Evolutionary conservation across 1,140 invertebrate species (phyloP).

Genomic region (Nephotettix cincticeps): DNA sequence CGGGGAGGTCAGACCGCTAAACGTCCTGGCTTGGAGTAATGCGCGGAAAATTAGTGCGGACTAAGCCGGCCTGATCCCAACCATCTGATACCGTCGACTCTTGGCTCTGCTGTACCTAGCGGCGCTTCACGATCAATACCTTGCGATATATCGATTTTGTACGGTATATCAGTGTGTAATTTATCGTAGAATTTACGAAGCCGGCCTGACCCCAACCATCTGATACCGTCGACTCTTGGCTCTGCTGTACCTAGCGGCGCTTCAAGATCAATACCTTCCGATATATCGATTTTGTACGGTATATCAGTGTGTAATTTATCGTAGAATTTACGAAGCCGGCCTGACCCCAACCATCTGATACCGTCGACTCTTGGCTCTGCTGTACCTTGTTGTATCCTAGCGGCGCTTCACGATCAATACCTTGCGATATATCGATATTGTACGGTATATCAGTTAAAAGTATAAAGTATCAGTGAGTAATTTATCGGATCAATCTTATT

Average conservation of each 20-base stretch:
- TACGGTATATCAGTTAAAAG: conserved; percentile 6
- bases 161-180: not conserved
- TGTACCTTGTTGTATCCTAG: too few relatives aligned
- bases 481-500: too few relatives aligned
- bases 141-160: too few relatives aligned
- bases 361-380: not conserved
- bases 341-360: not conserved
- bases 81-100: conserved; percentile 7
- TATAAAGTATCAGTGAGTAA: too few relatives aligned
- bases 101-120: too few relatives aligned
- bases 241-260: too few relatives aligned
- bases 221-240: not conserved
- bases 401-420: too few relatives aligned
- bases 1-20: conserved; percentile 7
- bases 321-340: not conserved
- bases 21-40: conserved; percentile 1
- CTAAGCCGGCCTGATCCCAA: not conserved
- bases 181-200: too few relatives aligned
- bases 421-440: too few relatives aligned
- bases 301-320: not conserved
- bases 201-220: not conserved
- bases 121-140: too few relatives aligned
- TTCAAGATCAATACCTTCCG: too few relatives aligned
- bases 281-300: too few relatives aligned
- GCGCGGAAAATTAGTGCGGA: conserved; percentile 11